These are phyloP conservation scores for Cnemophilus loriae DNA, from an alignment of 2,113 vertebrate species.

Conservation along the genomic window DNA sequence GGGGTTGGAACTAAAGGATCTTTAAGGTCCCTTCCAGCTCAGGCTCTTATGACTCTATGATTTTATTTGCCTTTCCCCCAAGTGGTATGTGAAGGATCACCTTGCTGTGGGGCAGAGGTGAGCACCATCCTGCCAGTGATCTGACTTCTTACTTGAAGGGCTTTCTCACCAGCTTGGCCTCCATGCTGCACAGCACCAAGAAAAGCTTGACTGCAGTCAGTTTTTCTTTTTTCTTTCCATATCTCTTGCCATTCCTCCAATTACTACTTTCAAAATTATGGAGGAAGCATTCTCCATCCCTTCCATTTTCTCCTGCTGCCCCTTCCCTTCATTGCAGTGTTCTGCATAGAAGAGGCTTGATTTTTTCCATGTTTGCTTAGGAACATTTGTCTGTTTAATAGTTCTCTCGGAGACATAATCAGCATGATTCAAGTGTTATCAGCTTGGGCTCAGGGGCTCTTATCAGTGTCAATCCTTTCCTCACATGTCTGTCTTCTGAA, in stretches of 20 bases:
- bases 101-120: neutral
- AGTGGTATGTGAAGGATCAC: neutral
- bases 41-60: neutral
- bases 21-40: neutral
- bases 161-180: neutral
- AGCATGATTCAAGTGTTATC: neutral
- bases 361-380: neutral
- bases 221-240: neutral
- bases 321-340: neutral
- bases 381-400: neutral
- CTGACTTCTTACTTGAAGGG: neutral
- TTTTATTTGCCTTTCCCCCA: neutral
- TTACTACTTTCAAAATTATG: neutral
- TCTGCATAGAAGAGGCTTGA: neutral
- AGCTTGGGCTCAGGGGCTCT: neutral
- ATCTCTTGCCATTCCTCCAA: neutral
- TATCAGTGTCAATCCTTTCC: neutral
- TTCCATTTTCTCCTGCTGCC: neutral
- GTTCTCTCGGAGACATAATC: neutral
- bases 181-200: neutral
- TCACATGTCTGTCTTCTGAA: neutral
- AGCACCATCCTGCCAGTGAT: neutral
- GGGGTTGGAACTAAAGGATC: neutral
- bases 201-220: neutral
- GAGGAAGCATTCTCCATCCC: neutral